These are phyloP conservation scores for Ormyrus rosae DNA, from an alignment of 2,888 invertebrate species.

Conservation along the genomic window DNA sequence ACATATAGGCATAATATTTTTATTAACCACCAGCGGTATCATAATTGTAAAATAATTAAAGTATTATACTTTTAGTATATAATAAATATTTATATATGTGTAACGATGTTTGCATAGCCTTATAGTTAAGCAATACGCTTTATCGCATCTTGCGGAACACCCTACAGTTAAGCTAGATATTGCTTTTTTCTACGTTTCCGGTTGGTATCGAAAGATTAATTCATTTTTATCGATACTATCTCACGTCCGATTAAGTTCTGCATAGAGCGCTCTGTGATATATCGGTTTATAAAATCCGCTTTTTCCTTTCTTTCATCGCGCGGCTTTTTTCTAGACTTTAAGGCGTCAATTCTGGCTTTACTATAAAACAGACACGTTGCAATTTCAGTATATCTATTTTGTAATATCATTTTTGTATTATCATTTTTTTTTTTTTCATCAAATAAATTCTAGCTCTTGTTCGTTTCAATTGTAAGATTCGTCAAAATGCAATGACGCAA, in stretches of 20 bases:
- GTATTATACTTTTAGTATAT: no score
- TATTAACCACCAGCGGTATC: neutral
- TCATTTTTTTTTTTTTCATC: no score
- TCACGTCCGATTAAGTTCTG: neutral
- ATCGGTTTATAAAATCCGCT: neutral
- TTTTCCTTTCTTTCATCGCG: neutral
- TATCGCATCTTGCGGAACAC: slow-evolving; percentile 11
- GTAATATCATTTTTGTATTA: no score
- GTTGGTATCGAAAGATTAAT: slow-evolving; percentile 28
- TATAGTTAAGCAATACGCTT: neutral
- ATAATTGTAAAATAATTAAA: slow-evolving; percentile 29
- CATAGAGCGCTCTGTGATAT: neutral
- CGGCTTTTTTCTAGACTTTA: no score
- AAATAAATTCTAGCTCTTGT: no score
- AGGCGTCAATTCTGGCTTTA: no score
- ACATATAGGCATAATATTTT: neutral
- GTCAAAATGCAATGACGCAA: no score
- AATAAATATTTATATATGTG: no score
- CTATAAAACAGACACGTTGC: no score
- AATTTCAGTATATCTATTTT: no score
- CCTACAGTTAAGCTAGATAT: slow-evolving; percentile 5
- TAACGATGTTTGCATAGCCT: neutral
- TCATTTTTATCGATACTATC: slow-evolving; percentile 33
- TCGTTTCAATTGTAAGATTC: no score
- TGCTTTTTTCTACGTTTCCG: slow-evolving; percentile 9